These are phyloP conservation scores for Babyrousa celebensis DNA, from an alignment of 2,797 vertebrate genomes.

Conservation along the genomic window DNA sequence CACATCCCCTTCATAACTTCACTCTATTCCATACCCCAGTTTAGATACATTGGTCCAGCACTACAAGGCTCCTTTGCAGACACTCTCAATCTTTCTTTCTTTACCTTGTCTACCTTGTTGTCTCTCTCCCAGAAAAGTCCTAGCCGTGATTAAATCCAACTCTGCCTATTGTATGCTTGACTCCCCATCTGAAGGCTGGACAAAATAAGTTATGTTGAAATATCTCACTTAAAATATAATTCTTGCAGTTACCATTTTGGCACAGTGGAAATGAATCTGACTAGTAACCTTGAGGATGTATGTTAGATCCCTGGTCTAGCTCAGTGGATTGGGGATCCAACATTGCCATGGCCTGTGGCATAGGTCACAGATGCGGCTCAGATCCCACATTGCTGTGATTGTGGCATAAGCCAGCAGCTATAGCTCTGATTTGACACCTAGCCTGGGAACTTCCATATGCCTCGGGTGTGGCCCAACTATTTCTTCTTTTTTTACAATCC, in stretches of 20 bases:
- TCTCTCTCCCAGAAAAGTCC: background rate
- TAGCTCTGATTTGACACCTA: too few species aligned
- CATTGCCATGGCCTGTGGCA: too few species aligned
- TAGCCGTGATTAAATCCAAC: background rate
- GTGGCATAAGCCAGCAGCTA: too few species aligned
- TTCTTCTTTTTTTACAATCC: background rate
- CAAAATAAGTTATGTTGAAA: background rate
- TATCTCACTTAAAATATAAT: background rate
- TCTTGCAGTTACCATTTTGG: background rate
- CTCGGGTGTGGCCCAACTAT: too few species aligned
- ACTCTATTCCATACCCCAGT: background rate
- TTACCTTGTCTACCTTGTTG: background rate
- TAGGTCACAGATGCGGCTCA: too few species aligned
- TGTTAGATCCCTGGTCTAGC: too few species aligned
- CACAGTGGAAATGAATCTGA: too few species aligned
- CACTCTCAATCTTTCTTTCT: background rate
- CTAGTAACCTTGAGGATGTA: too few species aligned
- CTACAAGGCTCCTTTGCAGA: background rate
- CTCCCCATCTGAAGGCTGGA: background rate
- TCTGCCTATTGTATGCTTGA: background rate
- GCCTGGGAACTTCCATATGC: too few species aligned
- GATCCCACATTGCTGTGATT: too few species aligned
- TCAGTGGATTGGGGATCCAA: too few species aligned
- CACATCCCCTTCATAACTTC: background rate
- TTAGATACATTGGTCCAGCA: background rate